phyloP scores from a whole-genome alignment of 1,140 invertebrate genomes.

The Diorhabda sublineata region DNA sequence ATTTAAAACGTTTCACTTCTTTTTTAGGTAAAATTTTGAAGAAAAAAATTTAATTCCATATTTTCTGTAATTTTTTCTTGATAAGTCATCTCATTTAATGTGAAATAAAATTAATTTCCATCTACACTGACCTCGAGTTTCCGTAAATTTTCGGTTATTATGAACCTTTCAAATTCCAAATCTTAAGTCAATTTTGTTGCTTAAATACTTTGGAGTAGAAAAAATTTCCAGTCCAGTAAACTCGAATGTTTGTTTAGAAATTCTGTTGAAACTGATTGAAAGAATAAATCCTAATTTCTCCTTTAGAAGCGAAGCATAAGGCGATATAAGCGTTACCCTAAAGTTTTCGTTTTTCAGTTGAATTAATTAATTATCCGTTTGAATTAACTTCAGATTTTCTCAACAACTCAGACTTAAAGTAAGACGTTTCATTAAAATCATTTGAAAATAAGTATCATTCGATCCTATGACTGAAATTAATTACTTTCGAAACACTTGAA shows the following conservation, averaged over 20 bases:
- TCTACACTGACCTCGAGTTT: too few relatives aligned
- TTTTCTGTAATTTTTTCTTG: too few relatives aligned
- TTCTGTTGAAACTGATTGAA: not conserved
- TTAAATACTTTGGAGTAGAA: too few relatives aligned
- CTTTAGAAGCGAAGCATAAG: conserved; percentile 3
- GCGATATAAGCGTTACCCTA: conserved; percentile 8
- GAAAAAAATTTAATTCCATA: too few relatives aligned
- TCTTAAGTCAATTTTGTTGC: too few relatives aligned
- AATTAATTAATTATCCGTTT: conserved; percentile 14
- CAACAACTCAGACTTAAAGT: conserved; percentile 6
- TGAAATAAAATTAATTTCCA: too few relatives aligned
- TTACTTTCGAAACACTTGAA: conserved; percentile 1
- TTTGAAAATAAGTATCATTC: conserved; percentile 11
- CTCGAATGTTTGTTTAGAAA: conserved; percentile 3
- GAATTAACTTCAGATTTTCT: conserved; percentile 11
- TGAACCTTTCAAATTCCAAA: too few relatives aligned
- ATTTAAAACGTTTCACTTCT: too few relatives aligned
- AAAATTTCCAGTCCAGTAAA: not conserved
- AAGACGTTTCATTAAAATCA: conserved; percentile 7
- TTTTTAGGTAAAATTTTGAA: too few relatives aligned
- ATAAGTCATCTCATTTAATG: too few relatives aligned
- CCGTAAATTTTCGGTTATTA: too few relatives aligned
- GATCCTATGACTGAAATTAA: conserved; percentile 5
- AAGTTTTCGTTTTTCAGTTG: conserved; percentile 12
- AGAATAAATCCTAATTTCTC: not conserved